A percentile compares a stretch with the other conserved stretches of the same genome.
phyloP scores from a whole-genome alignment of 1,140 invertebrate species.

The Drosophila cardini region DNA sequence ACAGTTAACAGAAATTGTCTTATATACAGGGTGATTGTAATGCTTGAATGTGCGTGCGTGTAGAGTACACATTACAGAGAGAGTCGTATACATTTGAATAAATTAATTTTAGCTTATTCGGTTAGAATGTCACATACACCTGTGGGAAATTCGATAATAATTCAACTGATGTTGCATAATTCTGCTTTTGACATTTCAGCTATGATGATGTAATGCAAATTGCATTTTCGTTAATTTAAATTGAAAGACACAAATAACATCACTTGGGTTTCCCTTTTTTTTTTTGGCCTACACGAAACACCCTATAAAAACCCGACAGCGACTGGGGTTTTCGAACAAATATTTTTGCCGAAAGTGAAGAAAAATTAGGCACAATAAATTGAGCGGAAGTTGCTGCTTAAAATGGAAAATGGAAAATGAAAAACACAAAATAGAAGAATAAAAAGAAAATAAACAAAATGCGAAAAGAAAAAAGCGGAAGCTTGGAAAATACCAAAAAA shows the following conservation, averaged over 20 bases:
- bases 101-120: neutral
- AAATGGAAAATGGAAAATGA: conserved; percentile 68
- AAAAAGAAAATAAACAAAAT: conserved; percentile 8
- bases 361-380: conserved; percentile 82
- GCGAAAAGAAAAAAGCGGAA: conserved; percentile 35
- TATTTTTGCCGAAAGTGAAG: conserved; percentile 65
- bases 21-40: conserved; percentile 21
- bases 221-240: conserved; percentile 23
- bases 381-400: conserved; percentile 81
- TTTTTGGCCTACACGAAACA: conserved; percentile 20
- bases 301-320: conserved; percentile 41
- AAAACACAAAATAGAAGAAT: conserved; percentile 26
- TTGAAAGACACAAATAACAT: conserved; percentile 28
- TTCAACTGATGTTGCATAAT: conserved; percentile 4
- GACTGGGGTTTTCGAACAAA: conserved; percentile 36
- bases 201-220: conserved; percentile 21
- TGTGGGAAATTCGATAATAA: conserved; percentile 6
- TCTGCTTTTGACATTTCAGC: neutral
- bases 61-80: neutral
- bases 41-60: neutral
- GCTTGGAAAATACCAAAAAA: conserved; percentile 38
- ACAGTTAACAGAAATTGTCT: neutral
- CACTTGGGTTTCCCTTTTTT: conserved; percentile 3
- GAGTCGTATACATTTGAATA: neutral
- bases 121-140: neutral